phyloP scores from a whole-genome alignment of 2,888 invertebrate species.

The Spilosoma lubricipeda region DNA sequence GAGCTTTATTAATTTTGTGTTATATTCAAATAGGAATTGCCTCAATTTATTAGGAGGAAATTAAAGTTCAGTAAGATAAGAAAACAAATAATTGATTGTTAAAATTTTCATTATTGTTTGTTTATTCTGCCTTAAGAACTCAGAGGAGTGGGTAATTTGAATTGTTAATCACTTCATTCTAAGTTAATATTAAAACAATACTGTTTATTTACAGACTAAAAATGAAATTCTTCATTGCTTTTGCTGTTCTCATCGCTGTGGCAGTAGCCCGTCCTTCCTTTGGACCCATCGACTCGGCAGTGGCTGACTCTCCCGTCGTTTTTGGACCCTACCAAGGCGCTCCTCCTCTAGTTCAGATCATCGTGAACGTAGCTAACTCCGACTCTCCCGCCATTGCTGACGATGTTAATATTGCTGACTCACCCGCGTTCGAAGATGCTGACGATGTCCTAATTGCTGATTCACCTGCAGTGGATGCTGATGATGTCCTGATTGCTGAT shows the following conservation, averaged over 20 bases:
- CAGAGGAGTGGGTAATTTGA: background rate
- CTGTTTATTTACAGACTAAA: conserved; percentile 13
- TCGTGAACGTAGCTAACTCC: conserved; percentile 48
- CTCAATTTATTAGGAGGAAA: no score
- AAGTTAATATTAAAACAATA: background rate
- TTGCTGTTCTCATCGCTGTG: conserved; percentile 64
- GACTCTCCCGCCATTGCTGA: conserved; percentile 19
- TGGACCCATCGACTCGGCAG: conserved; percentile 41
- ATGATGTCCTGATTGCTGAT: conserved; percentile 2
- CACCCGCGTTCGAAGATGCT: conserved; percentile 3
- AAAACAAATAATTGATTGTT: no score
- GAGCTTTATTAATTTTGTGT: no score
- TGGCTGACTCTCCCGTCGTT: conserved; percentile 13
- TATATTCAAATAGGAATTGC: no score
- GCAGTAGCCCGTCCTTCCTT: conserved; percentile 55
- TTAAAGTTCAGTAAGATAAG: no score
- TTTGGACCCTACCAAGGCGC: conserved; percentile 20
- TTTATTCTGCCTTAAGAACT: no score
- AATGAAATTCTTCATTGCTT: conserved; percentile 72
- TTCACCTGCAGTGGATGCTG: background rate
- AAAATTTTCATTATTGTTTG: no score
- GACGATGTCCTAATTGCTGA: background rate
- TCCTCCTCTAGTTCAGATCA: conserved; percentile 53
- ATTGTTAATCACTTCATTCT: background rate
- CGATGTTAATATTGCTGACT: background rate